phyloP scores from a whole-genome alignment of 2,113 vertebrate genomes.

The Prunella fulvescens region DNA sequence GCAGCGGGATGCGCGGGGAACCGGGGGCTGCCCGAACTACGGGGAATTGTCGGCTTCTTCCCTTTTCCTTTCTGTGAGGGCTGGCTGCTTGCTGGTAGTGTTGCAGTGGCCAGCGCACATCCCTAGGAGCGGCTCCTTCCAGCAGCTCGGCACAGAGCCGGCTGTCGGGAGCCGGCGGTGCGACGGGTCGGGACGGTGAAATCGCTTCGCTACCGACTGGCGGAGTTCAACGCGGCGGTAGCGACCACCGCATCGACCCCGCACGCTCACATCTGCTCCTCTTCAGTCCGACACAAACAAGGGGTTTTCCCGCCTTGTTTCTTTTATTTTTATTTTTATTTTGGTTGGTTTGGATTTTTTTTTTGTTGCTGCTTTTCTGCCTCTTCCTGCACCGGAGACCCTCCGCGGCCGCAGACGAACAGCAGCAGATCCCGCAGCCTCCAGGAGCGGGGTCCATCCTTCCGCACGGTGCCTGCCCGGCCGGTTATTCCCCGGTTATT shows the following conservation, averaged over 20 bases:
- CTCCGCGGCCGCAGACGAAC: conserved; percentile 22
- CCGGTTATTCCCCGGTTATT: background rate
- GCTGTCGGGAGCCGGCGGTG: background rate
- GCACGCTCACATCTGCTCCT: background rate
- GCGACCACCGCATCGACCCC: background rate
- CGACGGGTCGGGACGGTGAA: background rate
- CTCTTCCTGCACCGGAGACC: conserved; percentile 53
- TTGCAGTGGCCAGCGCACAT: background rate
- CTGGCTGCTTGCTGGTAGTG: background rate
- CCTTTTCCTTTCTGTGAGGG: background rate
- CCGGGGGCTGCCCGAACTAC: background rate
- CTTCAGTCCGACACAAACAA: background rate
- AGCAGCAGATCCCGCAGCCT: background rate
- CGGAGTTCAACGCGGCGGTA: background rate
- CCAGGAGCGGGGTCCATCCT: background rate
- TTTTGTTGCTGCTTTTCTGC: background rate
- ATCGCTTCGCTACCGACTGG: background rate
- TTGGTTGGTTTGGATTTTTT: background rate
- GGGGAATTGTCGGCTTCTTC: background rate
- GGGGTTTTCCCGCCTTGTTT: rapidly evolving
- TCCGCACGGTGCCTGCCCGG: background rate
- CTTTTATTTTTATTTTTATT: background rate
- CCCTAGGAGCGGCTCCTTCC: background rate
- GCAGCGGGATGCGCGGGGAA: background rate
- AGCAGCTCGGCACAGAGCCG: background rate